These are phyloP conservation scores for Sweltsa coloradensis DNA, from an alignment of 1,140 invertebrate species.

Conservation along the genomic window DNA sequence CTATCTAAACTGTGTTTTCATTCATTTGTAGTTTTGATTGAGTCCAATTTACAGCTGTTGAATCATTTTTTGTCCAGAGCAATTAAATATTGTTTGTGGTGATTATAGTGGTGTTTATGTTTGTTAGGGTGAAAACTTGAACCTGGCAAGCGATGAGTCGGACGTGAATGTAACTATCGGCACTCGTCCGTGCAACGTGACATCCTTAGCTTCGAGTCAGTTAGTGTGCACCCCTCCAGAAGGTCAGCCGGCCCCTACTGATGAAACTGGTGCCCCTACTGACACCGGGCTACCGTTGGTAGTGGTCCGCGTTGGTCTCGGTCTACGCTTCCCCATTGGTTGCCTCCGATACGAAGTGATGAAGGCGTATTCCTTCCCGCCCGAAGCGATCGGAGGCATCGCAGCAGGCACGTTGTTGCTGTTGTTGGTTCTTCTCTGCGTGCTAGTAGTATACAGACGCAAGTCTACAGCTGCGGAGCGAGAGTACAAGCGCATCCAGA, in stretches of 20 bases:
- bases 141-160: conserved; percentile 79
- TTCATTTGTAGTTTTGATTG: too few relatives aligned
- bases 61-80: background rate
- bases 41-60: background rate
- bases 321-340: conserved; percentile 56
- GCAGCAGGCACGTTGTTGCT: conserved; percentile 71
- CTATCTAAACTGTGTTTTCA: background rate
- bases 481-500: conserved; percentile 94
- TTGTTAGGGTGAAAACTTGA: conserved; percentile 69
- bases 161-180: conserved; percentile 92
- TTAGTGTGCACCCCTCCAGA: conserved; percentile 83
- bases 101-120: too few relatives aligned
- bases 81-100: too few relatives aligned
- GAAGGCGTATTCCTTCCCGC: conserved; percentile 70
- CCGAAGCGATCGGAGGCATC: conserved; percentile 76
- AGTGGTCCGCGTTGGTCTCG: conserved; percentile 78
- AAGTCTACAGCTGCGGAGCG: conserved; percentile 91
- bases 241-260: conserved; percentile 69
- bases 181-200: conserved; percentile 77
- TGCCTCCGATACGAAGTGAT: conserved; percentile 59
- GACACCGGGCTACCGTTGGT: conserved; percentile 71
- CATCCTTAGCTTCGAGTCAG: conserved; percentile 76
- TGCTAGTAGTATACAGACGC: conserved; percentile 76
- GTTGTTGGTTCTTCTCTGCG: conserved; percentile 70
- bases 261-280: conserved; percentile 68